phyloP scores from a whole-genome alignment of 2,113 vertebrate species.

The Murina feae region DNA sequence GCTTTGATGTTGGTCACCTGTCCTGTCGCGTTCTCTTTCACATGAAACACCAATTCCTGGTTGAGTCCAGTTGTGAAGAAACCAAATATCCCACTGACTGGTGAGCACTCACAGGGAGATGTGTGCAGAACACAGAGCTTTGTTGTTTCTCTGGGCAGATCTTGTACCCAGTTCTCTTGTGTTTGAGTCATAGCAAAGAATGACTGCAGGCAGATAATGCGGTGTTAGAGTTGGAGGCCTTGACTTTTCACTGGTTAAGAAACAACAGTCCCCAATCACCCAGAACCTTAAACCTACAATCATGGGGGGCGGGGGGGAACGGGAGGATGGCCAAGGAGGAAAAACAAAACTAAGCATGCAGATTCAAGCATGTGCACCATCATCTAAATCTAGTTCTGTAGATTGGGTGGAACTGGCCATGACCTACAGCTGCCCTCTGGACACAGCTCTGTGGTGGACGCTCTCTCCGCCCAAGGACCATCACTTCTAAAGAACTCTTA shows the following conservation, averaged over 20 bases:
- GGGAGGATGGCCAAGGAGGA: not conserved
- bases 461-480: not conserved
- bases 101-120: not conserved
- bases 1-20: slow-evolving; percentile 25
- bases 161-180: not conserved
- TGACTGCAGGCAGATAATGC: not conserved
- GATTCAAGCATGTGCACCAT: not conserved
- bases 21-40: not conserved
- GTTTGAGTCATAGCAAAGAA: not conserved
- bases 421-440: rapidly evolving
- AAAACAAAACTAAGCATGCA: not conserved
- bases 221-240: not conserved
- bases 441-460: not conserved
- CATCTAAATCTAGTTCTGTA: not conserved
- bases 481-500: not conserved
- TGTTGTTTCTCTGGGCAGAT: not conserved
- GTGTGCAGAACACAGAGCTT: not conserved
- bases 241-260: not conserved
- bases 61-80: not conserved
- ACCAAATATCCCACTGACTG: not conserved
- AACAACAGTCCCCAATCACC: not conserved
- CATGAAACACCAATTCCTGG: not conserved
- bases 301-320: not conserved
- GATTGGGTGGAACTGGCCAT: not conserved
- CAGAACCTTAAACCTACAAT: not conserved